Evolutionary conservation across 2,797 vertebrate genomes (phyloP).

Genomic region (Danio jaintianensis): DNA sequence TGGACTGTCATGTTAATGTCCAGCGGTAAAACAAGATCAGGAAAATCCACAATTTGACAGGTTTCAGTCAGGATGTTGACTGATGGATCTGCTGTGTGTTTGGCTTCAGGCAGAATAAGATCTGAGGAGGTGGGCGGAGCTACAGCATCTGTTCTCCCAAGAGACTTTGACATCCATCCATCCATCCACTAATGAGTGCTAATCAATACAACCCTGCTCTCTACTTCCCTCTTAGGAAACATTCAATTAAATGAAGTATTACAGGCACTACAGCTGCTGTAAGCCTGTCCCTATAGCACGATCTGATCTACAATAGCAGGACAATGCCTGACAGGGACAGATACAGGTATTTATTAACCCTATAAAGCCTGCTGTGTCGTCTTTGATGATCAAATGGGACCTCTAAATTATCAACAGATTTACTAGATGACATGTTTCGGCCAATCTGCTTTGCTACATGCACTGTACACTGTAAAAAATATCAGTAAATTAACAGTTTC

Average conservation of each 20-base stretch:
- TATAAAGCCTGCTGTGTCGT: too few relatives aligned
- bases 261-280: conserved; percentile 1
- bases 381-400: too few relatives aligned
- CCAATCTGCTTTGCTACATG: too few relatives aligned
- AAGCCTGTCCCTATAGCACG: neutral
- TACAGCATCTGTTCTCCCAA: conserved; percentile 66
- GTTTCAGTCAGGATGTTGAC: neutral
- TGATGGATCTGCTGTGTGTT: conserved; percentile 47
- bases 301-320: neutral
- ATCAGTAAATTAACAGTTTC: too few relatives aligned
- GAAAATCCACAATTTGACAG: neutral
- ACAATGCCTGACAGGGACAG: neutral
- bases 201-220: conserved; percentile 30
- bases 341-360: neutral
- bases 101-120: conserved; percentile 65
- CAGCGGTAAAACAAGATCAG: neutral
- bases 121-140: conserved; percentile 66
- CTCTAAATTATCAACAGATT: too few relatives aligned
- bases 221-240: conserved; percentile 1
- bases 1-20: neutral
- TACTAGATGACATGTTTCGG: too few relatives aligned
- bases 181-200: conserved; percentile 47
- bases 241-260: neutral
- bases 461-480: too few relatives aligned
- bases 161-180: conserved; percentile 59